phyloP scores from a whole-genome alignment of 35 echinoderm and acorn worm genomes.

The Patiria miniata region DNA sequence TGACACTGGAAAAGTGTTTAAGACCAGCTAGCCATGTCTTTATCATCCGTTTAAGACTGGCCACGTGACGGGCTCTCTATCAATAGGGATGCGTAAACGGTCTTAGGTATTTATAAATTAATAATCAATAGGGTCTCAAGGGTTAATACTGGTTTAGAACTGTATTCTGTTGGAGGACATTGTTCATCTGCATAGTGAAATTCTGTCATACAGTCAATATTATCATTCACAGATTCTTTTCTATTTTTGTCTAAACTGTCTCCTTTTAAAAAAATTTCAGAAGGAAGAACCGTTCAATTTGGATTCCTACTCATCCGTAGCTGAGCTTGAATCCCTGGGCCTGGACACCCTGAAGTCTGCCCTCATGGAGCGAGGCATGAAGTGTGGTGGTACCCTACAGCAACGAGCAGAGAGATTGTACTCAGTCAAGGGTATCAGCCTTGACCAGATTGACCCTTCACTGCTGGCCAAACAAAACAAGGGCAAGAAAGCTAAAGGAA shows the following conservation, averaged over 20 bases:
- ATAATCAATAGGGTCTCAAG: too few relatives aligned
- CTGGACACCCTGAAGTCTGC: slow-evolving; percentile 78
- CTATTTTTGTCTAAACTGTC: neutral
- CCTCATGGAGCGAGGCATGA: slow-evolving; percentile 84
- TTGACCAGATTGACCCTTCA: slow-evolving; percentile 78
- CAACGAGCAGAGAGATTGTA: slow-evolving; percentile 81
- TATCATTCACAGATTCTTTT: neutral
- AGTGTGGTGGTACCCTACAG: slow-evolving; percentile 96
- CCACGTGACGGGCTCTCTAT: too few relatives aligned
- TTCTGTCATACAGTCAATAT: neutral
- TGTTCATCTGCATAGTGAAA: too few relatives aligned
- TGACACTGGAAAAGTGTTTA: too few relatives aligned
- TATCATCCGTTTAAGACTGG: too few relatives aligned
- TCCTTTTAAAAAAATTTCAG: slow-evolving; percentile 10
- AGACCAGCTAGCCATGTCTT: too few relatives aligned
- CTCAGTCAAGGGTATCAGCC: slow-evolving; percentile 71
- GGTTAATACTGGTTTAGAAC: too few relatives aligned
- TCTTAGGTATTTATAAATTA: too few relatives aligned
- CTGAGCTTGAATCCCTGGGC: slow-evolving; percentile 75
- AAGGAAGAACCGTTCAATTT: slow-evolving; percentile 57
- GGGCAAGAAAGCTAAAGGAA: slow-evolving; percentile 53
- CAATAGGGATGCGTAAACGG: too few relatives aligned
- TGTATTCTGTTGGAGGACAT: too few relatives aligned
- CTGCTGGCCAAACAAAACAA: slow-evolving; percentile 81
- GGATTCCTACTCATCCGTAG: slow-evolving; percentile 43